Evolutionary conservation across 2,888 invertebrate genomes (phyloP).

Genomic region (Drosophila rubida): DNA sequence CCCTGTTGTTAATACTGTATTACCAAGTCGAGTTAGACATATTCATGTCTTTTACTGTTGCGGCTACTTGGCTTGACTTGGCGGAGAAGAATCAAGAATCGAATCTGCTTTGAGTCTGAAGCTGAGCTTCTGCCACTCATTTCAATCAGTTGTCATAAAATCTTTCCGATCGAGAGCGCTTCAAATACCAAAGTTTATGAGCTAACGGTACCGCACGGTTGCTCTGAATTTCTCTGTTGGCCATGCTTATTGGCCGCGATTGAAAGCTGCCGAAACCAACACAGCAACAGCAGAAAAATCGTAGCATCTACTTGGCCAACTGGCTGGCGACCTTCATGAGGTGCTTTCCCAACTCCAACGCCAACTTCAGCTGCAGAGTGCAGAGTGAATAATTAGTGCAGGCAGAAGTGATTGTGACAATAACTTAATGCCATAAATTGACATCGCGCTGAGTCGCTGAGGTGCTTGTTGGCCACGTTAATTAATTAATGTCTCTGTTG

Average conservation of each 20-base stretch:
- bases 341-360: conserved; percentile 18
- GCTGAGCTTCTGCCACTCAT: conserved; percentile 2
- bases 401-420: conserved; percentile 24
- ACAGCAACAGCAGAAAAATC: conserved; percentile 1
- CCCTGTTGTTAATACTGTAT: conserved; percentile 31
- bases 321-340: conserved; percentile 26
- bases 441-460: conserved; percentile 3
- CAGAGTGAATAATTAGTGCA: conserved; percentile 20
- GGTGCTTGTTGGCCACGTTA: conserved; percentile 17
- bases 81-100: conserved; percentile 36
- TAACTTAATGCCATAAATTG: conserved; percentile 12
- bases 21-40: conserved; percentile 15
- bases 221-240: conserved; percentile 29
- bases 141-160: conserved; percentile 12
- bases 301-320: conserved; percentile 8
- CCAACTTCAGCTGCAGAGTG: not conserved
- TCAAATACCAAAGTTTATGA: conserved; percentile 39
- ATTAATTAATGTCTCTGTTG: conserved; percentile 33
- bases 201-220: conserved; percentile 38
- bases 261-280: conserved; percentile 7
- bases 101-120: not conserved
- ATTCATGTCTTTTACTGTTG: conserved; percentile 8
- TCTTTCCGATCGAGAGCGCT: not conserved
- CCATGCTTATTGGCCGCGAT: conserved; percentile 44
- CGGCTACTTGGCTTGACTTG: not conserved